Conservation (phyloP, 2,797 vertebrate species). For the Peromyscus aztecus region DNA sequence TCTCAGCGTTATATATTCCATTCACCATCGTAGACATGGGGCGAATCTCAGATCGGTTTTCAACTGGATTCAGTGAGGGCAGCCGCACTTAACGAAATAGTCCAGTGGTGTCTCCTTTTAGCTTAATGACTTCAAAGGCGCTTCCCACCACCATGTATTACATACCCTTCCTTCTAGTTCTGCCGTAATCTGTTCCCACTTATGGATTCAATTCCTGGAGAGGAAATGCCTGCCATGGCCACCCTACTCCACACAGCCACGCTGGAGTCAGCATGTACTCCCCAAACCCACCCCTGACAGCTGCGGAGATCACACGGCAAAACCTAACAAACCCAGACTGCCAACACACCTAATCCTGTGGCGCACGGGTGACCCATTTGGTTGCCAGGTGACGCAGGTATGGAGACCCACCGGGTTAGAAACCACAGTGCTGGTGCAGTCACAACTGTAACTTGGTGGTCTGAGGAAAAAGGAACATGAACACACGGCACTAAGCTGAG, state of each 20-base stretch:
- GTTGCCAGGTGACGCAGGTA: background rate
- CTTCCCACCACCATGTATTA: conserved; percentile 95
- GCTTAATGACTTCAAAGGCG: conserved; percentile 96
- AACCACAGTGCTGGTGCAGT: conserved; percentile 94
- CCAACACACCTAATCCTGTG: background rate
- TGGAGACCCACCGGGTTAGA: conserved; percentile 92
- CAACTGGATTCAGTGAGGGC: conserved; percentile 94
- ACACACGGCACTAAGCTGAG: conserved; percentile 97
- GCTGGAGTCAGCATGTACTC: background rate
- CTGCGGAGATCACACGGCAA: too few relatives aligned
- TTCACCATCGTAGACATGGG: conserved; percentile 97
- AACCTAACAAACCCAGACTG: background rate
- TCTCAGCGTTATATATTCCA: conserved; percentile 93
- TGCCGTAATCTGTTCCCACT: conserved; percentile 93
- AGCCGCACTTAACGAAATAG: conserved; percentile 95
- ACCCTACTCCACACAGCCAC: conserved; percentile 95
- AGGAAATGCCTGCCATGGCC: conserved; percentile 94
- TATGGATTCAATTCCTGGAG: conserved; percentile 95
- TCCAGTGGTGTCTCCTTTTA: conserved; percentile 98
- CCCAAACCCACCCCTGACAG: background rate
- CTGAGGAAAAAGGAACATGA: conserved; percentile 96
- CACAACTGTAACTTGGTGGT: conserved; percentile 94
- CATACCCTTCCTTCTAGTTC: conserved; percentile 94
- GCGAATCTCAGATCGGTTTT: conserved; percentile 94
- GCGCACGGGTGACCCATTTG: background rate